A percentile compares a stretch with the other conserved stretches of the same genome.
These are phyloP conservation scores for Calliphora vicina DNA, from an alignment of 1,140 invertebrate genomes.

Conservation along the genomic window DNA sequence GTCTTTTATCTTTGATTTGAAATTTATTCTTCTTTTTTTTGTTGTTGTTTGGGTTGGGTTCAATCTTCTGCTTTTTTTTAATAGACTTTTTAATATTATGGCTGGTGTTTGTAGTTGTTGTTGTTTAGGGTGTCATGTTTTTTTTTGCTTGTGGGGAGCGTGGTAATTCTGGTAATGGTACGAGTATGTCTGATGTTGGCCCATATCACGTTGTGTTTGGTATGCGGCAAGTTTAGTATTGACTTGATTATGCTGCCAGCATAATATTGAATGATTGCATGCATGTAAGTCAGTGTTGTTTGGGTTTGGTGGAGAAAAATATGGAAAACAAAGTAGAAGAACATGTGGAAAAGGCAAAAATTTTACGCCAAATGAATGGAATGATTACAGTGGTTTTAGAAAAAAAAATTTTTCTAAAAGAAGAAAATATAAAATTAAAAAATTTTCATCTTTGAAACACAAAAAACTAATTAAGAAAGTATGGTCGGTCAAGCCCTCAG, in stretches of 20 bases:
- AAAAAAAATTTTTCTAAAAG: too few species aligned
- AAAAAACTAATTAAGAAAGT: too few species aligned
- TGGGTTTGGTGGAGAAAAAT: neutral
- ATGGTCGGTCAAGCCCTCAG: too few species aligned
- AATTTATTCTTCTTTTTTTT: neutral
- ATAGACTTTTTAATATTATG: neutral
- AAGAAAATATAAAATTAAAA: too few species aligned
- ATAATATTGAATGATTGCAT: neutral
- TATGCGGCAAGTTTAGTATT: neutral
- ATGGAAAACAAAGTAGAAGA: neutral
- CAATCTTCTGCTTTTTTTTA: neutral
- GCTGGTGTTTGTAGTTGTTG: neutral
- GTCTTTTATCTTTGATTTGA: neutral
- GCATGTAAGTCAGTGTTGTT: neutral
- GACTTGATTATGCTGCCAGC: constrained; percentile 12
- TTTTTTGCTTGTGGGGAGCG: neutral
- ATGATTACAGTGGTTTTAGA: neutral
- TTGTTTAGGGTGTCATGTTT: neutral
- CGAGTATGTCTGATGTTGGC: neutral
- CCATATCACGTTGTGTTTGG: constrained; percentile 4
- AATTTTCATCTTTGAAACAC: too few species aligned
- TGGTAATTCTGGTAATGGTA: neutral
- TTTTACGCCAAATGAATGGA: neutral
- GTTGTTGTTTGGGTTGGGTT: neutral
- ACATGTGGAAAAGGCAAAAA: neutral